A percentile compares a stretch with the other conserved stretches of the same genome.
Conservation (phyloP, 2,797 vertebrate species). For the Hemitrygon akajei region DNA sequence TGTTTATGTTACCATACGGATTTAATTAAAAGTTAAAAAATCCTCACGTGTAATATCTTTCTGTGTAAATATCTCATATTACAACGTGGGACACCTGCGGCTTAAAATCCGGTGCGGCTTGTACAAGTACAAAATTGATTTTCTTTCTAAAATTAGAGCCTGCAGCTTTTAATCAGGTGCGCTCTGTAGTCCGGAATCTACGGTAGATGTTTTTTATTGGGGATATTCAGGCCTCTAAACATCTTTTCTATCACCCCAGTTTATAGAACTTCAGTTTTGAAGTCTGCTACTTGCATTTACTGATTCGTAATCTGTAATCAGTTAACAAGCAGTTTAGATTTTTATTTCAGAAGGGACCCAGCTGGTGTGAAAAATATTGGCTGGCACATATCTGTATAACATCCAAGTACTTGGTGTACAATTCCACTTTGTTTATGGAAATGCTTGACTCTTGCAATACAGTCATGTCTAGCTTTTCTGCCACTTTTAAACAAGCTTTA, state of each 20-base stretch:
- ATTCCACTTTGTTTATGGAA: conserved; percentile 1
- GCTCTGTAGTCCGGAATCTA: too few species aligned
- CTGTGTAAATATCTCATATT: too few species aligned
- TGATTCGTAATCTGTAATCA: not conserved
- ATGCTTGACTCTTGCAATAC: not conserved
- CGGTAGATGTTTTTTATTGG: not conserved
- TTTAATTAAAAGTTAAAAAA: too few species aligned
- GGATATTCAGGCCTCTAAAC: not conserved
- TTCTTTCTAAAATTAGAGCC: too few species aligned
- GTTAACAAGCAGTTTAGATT: conserved; percentile 20
- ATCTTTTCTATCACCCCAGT: not conserved
- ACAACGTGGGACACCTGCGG: too few species aligned
- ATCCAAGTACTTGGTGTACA: conserved; percentile 17
- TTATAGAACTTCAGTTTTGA: not conserved
- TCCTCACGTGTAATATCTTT: too few species aligned
- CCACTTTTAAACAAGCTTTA: not conserved
- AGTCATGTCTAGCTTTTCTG: not conserved
- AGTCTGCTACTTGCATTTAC: not conserved
- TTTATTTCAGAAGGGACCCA: not conserved
- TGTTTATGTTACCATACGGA: too few species aligned
- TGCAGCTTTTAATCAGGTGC: too few species aligned
- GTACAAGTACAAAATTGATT: too few species aligned
- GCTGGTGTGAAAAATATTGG: not conserved
- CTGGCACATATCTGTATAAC: not conserved
- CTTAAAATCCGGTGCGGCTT: too few species aligned